These are phyloP conservation scores for Drosophila ohnishii DNA, from an alignment of 1,140 invertebrate species.

Conservation along the genomic window DNA sequence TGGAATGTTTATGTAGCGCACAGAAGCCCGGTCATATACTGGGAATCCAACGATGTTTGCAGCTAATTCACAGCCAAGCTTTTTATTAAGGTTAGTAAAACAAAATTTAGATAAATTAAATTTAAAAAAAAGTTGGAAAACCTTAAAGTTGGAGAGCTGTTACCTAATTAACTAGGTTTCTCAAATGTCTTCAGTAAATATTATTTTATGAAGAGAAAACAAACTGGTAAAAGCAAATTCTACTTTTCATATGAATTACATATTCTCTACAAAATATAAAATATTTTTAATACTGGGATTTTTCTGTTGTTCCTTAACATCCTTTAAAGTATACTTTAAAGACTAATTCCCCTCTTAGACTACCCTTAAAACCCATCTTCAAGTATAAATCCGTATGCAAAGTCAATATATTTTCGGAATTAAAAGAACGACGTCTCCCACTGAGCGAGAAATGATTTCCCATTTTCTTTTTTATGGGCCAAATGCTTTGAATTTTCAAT, in stretches of 20 bases:
- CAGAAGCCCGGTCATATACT: conserved; percentile 3
- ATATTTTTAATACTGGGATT: neutral
- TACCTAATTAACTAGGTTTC: neutral
- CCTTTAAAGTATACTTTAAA: neutral
- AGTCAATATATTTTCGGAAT: conserved; percentile 11
- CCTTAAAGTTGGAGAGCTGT: neutral
- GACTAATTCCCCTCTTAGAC: neutral
- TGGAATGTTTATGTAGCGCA: conserved; percentile 15
- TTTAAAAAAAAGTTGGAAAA: neutral
- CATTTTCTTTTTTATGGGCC: conserved; percentile 5
- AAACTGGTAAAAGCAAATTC: neutral
- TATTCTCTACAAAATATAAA: neutral
- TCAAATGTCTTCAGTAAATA: neutral
- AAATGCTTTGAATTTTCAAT: conserved; percentile 49
- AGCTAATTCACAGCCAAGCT: conserved; percentile 17
- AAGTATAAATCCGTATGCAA: neutral
- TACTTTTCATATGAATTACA: neutral
- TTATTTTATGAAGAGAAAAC: neutral
- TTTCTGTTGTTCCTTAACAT: neutral
- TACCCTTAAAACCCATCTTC: neutral
- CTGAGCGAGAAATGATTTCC: conserved; percentile 20
- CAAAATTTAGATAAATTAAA: neutral
- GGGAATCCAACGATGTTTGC: neutral
- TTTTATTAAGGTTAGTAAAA: neutral
- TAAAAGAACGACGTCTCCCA: neutral